phyloP scores from a whole-genome alignment of 2,113 vertebrate species.

The Malaclemys terrapin region DNA sequence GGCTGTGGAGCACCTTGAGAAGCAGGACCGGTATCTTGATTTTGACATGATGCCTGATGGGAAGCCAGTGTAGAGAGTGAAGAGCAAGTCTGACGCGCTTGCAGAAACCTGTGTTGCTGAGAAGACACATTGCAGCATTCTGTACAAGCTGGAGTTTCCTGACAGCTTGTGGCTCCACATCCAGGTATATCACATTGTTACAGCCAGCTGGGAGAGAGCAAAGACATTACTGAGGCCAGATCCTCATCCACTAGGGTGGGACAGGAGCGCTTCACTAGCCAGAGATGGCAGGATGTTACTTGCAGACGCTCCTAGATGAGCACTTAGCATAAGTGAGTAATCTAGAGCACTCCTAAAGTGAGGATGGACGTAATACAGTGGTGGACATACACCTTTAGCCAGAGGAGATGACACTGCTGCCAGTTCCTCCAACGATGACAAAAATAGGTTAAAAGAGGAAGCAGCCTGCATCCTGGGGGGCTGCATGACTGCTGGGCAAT shows the following conservation, averaged over 20 bases:
- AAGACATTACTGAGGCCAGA: background rate
- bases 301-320: background rate
- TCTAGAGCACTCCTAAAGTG: background rate
- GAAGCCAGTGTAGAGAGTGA: background rate
- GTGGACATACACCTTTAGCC: background rate
- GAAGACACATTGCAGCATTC: background rate
- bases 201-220: background rate
- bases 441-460: background rate
- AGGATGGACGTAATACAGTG: background rate
- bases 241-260: background rate
- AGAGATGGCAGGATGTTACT: background rate
- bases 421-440: background rate
- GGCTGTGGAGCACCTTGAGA: background rate
- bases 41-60: background rate
- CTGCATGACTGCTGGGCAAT: background rate
- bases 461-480: background rate
- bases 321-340: background rate
- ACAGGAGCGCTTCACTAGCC: background rate
- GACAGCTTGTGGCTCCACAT: background rate
- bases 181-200: background rate
- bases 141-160: background rate
- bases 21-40: background rate
- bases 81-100: background rate
- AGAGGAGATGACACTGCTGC: background rate
- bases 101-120: background rate